Conservation (phyloP, 30 jellyfish, hydroid and myxozoan genomes). For the Cassiopea andromeda region DNA sequence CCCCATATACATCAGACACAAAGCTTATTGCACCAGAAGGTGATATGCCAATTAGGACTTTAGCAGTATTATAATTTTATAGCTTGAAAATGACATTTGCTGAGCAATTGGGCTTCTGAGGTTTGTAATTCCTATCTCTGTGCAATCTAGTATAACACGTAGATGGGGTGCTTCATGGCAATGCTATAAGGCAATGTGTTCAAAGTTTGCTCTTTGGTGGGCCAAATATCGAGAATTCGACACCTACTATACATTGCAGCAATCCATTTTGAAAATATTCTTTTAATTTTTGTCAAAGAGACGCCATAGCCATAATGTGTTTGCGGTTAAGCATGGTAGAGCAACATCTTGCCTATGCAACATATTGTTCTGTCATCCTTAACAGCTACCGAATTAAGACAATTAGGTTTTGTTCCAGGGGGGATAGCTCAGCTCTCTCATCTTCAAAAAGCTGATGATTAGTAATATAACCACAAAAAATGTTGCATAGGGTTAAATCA, state of each 20-base stretch:
- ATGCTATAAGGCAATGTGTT: constrained; percentile 11
- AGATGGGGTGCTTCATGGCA: constrained; percentile 5
- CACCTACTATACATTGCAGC: constrained; percentile 1
- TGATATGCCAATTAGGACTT: constrained; percentile 34
- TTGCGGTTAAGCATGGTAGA: not conserved
- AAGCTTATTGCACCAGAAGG: constrained; percentile 18
- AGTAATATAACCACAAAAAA: not conserved
- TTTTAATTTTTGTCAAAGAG: constrained; percentile 2
- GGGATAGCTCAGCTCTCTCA: constrained; percentile 3
- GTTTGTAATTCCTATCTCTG: constrained; percentile 3
- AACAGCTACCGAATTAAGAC: not conserved
- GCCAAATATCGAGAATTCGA: constrained; percentile 1
- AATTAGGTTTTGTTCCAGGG: not conserved
- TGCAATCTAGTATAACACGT: constrained; percentile 26
- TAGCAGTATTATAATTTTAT: constrained; percentile 13
- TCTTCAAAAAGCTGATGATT: not conserved
- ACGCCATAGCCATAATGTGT: not conserved
- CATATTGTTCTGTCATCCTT: not conserved
- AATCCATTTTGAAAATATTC: constrained; percentile 6
- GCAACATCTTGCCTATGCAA: not conserved
- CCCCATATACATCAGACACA: constrained; percentile 23
- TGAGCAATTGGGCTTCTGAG: constrained; percentile 1
- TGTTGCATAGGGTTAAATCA: not conserved
- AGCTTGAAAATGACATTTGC: not conserved
- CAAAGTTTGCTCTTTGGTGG: constrained; percentile 2